These are phyloP conservation scores for Barbus barbus DNA, from an alignment of 2,113 vertebrate genomes.

Conservation along the genomic window DNA sequence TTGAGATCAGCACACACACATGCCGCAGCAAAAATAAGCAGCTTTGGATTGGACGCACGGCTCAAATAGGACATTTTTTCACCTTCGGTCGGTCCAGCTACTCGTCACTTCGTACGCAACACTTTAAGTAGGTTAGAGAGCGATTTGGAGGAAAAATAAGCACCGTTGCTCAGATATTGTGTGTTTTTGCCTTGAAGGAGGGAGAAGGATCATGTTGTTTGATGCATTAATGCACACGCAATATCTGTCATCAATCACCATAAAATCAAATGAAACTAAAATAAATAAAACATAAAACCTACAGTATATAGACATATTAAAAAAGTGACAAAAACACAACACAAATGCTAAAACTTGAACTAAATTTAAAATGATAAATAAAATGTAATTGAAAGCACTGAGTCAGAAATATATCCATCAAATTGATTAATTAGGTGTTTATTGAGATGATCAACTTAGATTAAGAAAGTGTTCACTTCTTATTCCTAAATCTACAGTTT, in stretches of 20 bases:
- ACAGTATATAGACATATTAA: too few species aligned
- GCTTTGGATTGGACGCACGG: not conserved
- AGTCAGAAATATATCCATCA: too few species aligned
- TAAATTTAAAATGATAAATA: too few species aligned
- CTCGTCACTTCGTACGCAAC: not conserved
- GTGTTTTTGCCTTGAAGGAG: not conserved
- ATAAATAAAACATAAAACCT: too few species aligned
- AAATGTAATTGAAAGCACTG: too few species aligned
- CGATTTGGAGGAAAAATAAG: not conserved
- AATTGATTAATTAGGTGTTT: too few species aligned
- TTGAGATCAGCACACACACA: conserved; percentile 5
- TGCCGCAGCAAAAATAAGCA: conserved; percentile 14
- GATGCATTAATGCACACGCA: not conserved
- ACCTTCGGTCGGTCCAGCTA: not conserved
- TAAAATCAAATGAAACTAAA: not conserved
- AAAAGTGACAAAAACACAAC: too few species aligned
- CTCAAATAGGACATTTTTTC: conserved; percentile 10
- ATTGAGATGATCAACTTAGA: too few species aligned
- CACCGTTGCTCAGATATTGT: not conserved
- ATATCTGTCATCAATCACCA: not conserved
- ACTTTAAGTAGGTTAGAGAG: conserved; percentile 13
- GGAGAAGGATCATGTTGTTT: not conserved
- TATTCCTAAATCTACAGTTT: too few species aligned
- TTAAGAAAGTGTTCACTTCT: too few species aligned
- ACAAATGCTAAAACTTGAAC: too few species aligned